Evolutionary conservation across 2,888 invertebrate species (phyloP), one percentile per base, ranked within the genome.

Genomic region (Cephonodes hylas): DNA sequence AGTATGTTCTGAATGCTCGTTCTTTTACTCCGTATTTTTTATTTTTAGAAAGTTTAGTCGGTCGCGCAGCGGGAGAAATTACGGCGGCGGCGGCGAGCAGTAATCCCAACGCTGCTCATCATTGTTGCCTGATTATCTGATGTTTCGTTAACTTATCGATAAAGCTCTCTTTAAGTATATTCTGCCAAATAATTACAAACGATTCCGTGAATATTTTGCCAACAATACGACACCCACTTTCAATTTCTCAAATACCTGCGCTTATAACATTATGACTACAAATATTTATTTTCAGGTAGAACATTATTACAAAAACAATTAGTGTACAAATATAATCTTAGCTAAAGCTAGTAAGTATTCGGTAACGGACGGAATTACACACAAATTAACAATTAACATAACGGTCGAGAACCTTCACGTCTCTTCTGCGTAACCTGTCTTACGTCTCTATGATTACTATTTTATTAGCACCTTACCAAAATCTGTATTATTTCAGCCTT

Each of bases 1-100:
- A 84, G 83, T 85, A 81, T 79, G 85, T 83, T 86, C 87, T 83
- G 85, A 88, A 86, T 84, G 86, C 78, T 84, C 77, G 85, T 85
- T 89, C 87, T 89, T 89, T 90, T 88, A 86, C 86, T 88, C 83
- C 84, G 83, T 75, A 85, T 84, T 86, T 85, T 83, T 85, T 83
- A 86, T 89, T 89, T 91, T 92, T 92, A 92, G 92, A 92, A 92
- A 92, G 92, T 91, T 85, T 81, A 84, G 88, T 86, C 84, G 85
- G 85, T 81, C 85, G 86, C 88, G 80, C 85, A 69, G 86, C 86
- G 81, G 84, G 91, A 86, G 91, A 92, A 91, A 92, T 90, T 89
- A 88, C 83, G 75, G 77, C 81, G 81, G 77, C 81, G 81, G 80
- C 80, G 80, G 79, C 80, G 78, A 79, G 78, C 78, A 80, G 80